Evolutionary conservation across 2,797 vertebrate species (phyloP).

Genomic region (Hypotaenidia okinawae): DNA sequence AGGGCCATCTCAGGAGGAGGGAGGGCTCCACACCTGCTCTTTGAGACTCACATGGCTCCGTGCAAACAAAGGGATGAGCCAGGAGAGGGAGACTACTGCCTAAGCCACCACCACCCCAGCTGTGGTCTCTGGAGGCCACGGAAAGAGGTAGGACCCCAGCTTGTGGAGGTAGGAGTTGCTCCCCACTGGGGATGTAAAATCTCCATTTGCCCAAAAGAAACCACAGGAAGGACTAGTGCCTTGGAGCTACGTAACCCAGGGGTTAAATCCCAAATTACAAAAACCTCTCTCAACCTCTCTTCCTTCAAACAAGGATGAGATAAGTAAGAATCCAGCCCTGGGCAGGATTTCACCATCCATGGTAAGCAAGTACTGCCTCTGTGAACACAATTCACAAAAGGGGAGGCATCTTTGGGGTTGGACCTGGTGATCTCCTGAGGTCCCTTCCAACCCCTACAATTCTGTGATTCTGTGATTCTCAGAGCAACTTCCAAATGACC

Average conservation of each 20-base stretch:
- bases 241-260: neutral
- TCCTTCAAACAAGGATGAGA: neutral
- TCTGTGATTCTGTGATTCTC: neutral
- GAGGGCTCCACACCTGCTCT: neutral
- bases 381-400: rapidly evolving
- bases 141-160: neutral
- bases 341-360: rapidly evolving
- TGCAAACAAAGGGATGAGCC: neutral
- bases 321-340: neutral
- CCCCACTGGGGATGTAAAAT: neutral
- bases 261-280: neutral
- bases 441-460: too few relatives aligned
- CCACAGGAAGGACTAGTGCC: neutral
- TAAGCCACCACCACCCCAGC: neutral
- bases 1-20: neutral
- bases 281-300: neutral
- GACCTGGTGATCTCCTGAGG: too few relatives aligned
- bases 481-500: neutral
- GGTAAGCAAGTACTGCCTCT: neutral
- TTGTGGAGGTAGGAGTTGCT: neutral
- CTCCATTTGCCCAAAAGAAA: neutral
- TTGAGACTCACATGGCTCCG: rapidly evolving
- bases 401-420: neutral
- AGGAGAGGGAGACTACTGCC: neutral
- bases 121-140: neutral